Evolutionary conservation across 2,888 invertebrate species (phyloP).

Genomic region (Drosophila borealis): DNA sequence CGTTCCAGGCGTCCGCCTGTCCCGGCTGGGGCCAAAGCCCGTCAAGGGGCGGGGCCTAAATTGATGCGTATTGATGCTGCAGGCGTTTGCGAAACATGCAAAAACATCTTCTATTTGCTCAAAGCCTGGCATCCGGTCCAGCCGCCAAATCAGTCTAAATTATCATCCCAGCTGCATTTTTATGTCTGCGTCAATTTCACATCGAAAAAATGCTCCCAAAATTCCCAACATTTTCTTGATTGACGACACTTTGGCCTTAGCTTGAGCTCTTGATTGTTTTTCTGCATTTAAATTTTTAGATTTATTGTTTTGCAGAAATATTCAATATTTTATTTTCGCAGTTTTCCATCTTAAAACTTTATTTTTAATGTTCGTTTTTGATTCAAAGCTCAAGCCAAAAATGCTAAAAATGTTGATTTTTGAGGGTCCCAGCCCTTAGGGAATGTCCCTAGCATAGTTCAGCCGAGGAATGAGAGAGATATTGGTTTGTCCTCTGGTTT

Average conservation of each 20-base stretch:
- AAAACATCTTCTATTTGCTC: constrained; percentile 69
- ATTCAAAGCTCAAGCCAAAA: too few relatives aligned
- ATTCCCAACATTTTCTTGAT: not conserved
- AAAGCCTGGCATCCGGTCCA: constrained; percentile 57
- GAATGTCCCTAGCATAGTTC: too few relatives aligned
- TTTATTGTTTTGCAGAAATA: not conserved
- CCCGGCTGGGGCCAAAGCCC: constrained; percentile 10
- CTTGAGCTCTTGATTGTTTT: not conserved
- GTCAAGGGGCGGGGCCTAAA: constrained; percentile 16
- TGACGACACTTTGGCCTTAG: not conserved
- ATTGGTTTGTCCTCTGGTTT: too few relatives aligned
- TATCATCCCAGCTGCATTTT: constrained; percentile 27
- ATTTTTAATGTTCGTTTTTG: not conserved
- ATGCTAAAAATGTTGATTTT: too few relatives aligned
- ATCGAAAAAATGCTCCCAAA: too few relatives aligned
- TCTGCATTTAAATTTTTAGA: not conserved
- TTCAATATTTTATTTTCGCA: not conserved
- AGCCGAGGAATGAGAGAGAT: too few relatives aligned
- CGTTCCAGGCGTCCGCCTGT: constrained; percentile 64
- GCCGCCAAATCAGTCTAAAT: constrained; percentile 33
- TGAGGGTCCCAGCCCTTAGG: too few relatives aligned
- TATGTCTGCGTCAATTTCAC: not conserved
- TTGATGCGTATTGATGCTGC: constrained; percentile 79
- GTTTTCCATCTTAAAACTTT: not conserved
- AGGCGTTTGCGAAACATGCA: constrained; percentile 63